Evolutionary conservation across 2,797 vertebrate genomes (phyloP).

Genomic region (Falco cherrug): DNA sequence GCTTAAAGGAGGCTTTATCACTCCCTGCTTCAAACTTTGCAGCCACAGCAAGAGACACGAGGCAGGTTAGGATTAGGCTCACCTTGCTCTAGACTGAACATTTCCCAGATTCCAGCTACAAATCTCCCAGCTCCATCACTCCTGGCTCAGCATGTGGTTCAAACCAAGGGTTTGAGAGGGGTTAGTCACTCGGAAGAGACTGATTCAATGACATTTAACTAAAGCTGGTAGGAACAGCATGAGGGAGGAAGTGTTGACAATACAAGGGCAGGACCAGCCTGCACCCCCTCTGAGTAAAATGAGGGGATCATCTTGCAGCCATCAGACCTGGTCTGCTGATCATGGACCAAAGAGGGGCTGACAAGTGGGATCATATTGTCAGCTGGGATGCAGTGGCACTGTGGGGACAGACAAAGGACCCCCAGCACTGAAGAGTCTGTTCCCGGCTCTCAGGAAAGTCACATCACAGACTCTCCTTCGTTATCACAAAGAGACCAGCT

Average conservation of each 20-base stretch:
- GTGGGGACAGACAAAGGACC: background rate
- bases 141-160: background rate
- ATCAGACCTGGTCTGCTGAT: background rate
- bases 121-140: background rate
- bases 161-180: background rate
- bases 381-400: background rate
- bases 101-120: background rate
- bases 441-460: background rate
- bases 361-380: background rate
- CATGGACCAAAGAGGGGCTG: background rate
- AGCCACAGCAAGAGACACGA: background rate
- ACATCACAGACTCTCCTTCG: fast-evolving
- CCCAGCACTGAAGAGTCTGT: background rate
- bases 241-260: background rate
- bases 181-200: background rate
- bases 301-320: background rate
- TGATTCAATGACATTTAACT: background rate
- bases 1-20: background rate
- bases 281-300: background rate
- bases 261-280: background rate
- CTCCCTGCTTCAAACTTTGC: background rate
- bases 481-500: background rate
- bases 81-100: background rate
- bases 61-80: background rate
- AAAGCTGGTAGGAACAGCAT: background rate